These are phyloP conservation scores for Dasypolia templi DNA, from an alignment of 2,888 invertebrate genomes.

Conservation along the genomic window DNA sequence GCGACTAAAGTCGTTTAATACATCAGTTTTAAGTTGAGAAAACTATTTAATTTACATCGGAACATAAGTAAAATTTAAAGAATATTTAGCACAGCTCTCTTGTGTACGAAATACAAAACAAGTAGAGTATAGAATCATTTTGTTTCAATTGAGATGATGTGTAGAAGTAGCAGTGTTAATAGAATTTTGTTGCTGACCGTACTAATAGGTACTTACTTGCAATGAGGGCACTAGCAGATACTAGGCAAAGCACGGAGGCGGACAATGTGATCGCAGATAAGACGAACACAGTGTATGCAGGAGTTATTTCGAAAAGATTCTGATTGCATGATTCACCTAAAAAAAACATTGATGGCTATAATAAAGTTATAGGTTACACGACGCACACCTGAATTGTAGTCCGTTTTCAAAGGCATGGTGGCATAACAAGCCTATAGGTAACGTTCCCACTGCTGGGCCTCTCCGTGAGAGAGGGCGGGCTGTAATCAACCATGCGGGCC, in stretches of 20 bases:
- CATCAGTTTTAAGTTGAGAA: background rate
- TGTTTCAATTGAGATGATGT: background rate
- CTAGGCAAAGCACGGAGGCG: slow-evolving; percentile 68
- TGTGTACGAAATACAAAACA: background rate
- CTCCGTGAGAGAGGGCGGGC: background rate
- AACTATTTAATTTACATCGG: background rate
- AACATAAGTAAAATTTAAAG: background rate
- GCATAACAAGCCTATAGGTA: background rate
- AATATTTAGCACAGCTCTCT: background rate
- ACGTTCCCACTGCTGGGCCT: background rate
- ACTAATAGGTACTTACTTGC: slow-evolving; percentile 67
- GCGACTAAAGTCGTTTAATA: background rate
- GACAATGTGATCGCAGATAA: slow-evolving; percentile 70
- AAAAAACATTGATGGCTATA: background rate
- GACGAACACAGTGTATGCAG: slow-evolving; percentile 74
- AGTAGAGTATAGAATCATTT: background rate
- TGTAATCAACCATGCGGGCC: no score
- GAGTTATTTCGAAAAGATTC: slow-evolving; percentile 59
- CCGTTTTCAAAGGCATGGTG: background rate
- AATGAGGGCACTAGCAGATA: slow-evolving; percentile 67
- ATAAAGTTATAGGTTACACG: background rate
- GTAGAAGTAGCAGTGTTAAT: background rate
- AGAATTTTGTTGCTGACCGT: background rate
- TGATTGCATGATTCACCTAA: background rate
- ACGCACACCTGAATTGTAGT: background rate